Evolutionary conservation across 2,888 invertebrate genomes (phyloP), one percentile per base, ranked within the genome.

Genomic region (Ochlodes sylvanus): DNA sequence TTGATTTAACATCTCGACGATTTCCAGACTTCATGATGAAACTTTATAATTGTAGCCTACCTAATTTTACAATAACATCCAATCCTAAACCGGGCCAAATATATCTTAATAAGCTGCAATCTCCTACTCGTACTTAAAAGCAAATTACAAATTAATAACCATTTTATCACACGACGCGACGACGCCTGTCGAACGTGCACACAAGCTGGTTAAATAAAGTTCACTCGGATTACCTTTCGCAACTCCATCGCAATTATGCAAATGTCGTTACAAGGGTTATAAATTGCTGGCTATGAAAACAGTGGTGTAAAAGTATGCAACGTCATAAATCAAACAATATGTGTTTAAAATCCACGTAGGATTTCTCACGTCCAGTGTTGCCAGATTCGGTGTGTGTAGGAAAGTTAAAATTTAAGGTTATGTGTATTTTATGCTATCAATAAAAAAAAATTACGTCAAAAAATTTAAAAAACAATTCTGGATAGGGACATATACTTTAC

Each of bases 151-250:
- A 57, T 50, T 5, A 65, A 65, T 34, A 58, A 65, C 27, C 65
- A 50, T 65, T 65, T 55, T 65, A 52, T 52, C 12, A 58, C 41
- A 63, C 44, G 17, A 27, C 3, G 27, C 27, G 27, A 41, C 34
- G 27, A 41, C 34, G 42, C 7, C 41, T 41, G 58, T 65, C 58
- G 58, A 58, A 57, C 60, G 27, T 60, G 52, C 55, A 55, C 64
- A 60, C 52, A 60, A 32, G 54, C 32, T 19, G 66, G 50, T 66
- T 60, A 52, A 66, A 60, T 60, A 66, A 66, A 60, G 66, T 66
- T 66, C 65, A 60, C 10, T 19, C 7, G 52, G 58, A 65, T 58
- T 52, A 34, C 50, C 12, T 66, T 66, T n/a, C 60, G 60, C n/a
- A 58, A 66, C 52, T 34, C 32, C 15, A 19, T 32, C 38, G 50